Base-by-base conservation (phyloP, 2,888 invertebrate species). In the Trissoscelio sp. region DNA sequence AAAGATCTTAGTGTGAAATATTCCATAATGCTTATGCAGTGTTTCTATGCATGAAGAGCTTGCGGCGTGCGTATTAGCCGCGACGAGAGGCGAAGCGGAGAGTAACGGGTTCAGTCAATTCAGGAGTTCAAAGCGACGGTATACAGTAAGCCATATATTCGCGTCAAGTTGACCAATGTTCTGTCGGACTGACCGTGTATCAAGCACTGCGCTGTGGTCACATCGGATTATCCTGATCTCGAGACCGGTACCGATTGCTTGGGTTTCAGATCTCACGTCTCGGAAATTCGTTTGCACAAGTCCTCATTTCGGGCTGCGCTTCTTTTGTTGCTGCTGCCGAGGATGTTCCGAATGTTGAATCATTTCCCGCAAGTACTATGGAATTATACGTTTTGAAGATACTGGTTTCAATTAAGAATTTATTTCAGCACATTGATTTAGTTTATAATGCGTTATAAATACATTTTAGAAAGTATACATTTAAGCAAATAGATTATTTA, bases 81-180 rank as follows among this genome's bases (percentile, higher is more conserved):
- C 31, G 28, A 46, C 66, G 58, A 31, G 42, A 72, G 46, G 60
- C 53, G 67, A 42, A 69, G 67, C 46, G 62, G 24, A 46, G 46
- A 22, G 55, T 62, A 14, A 55, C 53, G 60, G 55, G 31, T 69
- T 55, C 55, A 48, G 73, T 79, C 79, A 79, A 79, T 69, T 67
- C 57, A 79, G 67, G 24, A 83, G 85, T 83, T 81, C 67, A 83
- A 86, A 85, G 82, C 82, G 77, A 85, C 85, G 83, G 85, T 86
- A 85, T 83, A 87, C 85, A 82, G 83, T 57, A 77, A 70, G 85
- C 85, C 82, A 88, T 88, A 87, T 85, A 87, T 88, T 83, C 81
- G 85, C 51, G 88, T 88, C 88, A 85, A 83, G 86, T 87, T 87
- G 86, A 88, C 87, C 88, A 87, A 87, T 87, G 88, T 83, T 86